Base-by-base conservation (phyloP, 2,888 invertebrate species). In the Octodonta nipae region DNA sequence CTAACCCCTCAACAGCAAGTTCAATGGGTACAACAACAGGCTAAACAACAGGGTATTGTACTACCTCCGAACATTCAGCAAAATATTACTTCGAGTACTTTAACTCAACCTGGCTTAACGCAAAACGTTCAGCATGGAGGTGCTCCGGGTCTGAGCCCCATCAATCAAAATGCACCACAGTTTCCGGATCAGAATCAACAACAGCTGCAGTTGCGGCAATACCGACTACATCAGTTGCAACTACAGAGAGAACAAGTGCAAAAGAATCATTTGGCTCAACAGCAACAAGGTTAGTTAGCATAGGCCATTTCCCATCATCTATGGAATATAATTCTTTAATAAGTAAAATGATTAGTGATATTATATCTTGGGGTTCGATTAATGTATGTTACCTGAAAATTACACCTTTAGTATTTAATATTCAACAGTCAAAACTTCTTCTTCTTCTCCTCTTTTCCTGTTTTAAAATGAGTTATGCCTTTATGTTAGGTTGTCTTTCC, bases 141-240 rank as follows among this genome's bases (percentile, higher is more conserved):
- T 1, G 30, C 30, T 3, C 30, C 30, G 13, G 59, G 60, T 7
- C 42, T 61, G 42, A 61, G 60, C 32, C 59, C 60, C 1, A 55
- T 60, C 14, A 56, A 58, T 32, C 52, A 50, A 27, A 42, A 40
- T 11, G 27, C 31, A 11, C 29, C 32, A 51, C 51, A 13, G 15
- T 47, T 51, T 32, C 4, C 22, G 11, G 29, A 36, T 15, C 52
- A 56, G 15, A 54, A 52, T 37, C 50, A 44, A 27, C 49, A 51
- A 30, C 50, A 50, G 32, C 35, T 54, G 8, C 57, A 59, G 49
- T 62, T 71, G 51, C 50, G 73, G 50, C 78, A 77, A 51, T 70
- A 70, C 52, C 68, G 74, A 51, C 65, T 75, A 43, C 73, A 74
- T 47, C 75, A 75, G 50, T 59, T 74, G 37, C 75, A 73, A 44